Evolutionary conservation across 2,113 vertebrate genomes (phyloP).

Genomic region (Gila orcuttii): DNA sequence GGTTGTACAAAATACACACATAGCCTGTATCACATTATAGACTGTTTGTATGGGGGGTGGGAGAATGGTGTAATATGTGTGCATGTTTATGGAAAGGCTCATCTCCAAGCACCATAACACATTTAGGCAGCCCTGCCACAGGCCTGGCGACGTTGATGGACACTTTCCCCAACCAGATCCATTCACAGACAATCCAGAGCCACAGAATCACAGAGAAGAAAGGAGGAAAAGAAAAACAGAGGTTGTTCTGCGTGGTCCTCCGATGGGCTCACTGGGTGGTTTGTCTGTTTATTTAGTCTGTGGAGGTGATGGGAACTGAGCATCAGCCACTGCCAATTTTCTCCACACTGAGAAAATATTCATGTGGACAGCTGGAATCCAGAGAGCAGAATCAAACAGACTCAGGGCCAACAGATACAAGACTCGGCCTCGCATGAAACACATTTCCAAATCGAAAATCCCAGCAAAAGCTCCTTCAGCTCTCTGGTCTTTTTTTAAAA

Average conservation of each 20-base stretch:
- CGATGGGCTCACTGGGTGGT: slow-evolving; percentile 61
- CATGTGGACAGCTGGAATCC: slow-evolving; percentile 69
- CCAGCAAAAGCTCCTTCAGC: not conserved
- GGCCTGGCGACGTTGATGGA: slow-evolving; percentile 1
- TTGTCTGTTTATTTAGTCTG: slow-evolving; percentile 77
- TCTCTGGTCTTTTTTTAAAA: not conserved
- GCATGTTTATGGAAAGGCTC: slow-evolving; percentile 6
- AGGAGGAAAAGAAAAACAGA: slow-evolving; percentile 46
- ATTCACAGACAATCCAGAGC: slow-evolving; percentile 5
- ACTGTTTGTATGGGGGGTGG: not conserved
- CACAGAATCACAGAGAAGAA: slow-evolving; percentile 24
- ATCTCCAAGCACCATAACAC: slow-evolving; percentile 1
- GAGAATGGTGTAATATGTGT: not conserved
- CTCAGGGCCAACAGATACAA: slow-evolving; percentile 73
- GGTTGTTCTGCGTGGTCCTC: slow-evolving; percentile 37
- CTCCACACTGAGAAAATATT: slow-evolving; percentile 75
- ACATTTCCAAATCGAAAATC: slow-evolving; percentile 54
- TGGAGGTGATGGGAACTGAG: slow-evolving; percentile 71
- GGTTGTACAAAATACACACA: not conserved
- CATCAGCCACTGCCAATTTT: slow-evolving; percentile 70
- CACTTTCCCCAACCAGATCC: slow-evolving; percentile 33
- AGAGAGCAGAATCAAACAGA: slow-evolving; percentile 66
- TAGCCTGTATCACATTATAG: not conserved
- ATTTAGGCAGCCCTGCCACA: slow-evolving; percentile 21
- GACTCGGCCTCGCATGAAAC: slow-evolving; percentile 48